Evolutionary conservation across 2,888 invertebrate species (phyloP).

Genomic region (Chalcosyrphus nemorum): DNA sequence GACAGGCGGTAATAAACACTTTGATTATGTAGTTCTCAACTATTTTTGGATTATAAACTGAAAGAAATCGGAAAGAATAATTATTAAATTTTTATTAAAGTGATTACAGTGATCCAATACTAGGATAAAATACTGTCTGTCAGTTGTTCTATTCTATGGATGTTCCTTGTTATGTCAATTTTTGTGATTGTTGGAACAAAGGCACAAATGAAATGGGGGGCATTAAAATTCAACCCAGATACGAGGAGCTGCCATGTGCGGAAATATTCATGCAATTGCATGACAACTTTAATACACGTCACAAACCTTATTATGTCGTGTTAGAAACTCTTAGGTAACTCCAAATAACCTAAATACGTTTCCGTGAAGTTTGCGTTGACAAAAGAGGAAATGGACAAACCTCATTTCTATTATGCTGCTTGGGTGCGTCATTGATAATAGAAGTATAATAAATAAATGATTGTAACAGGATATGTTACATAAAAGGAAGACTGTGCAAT

Average conservation of each 20-base stretch:
- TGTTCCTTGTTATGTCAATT: neutral
- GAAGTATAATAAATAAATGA: conserved; percentile 35
- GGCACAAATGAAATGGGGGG: neutral
- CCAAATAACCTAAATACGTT: conserved; percentile 55
- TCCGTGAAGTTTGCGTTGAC: conserved; percentile 42
- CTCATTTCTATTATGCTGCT: conserved; percentile 22
- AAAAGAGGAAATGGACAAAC: conserved; percentile 50
- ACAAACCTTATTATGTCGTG: neutral
- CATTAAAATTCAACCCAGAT: conserved; percentile 9
- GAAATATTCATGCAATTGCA: conserved; percentile 36
- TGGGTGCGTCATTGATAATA: conserved; percentile 41
- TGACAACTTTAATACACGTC: conserved; percentile 17
- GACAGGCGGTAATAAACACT: neutral
- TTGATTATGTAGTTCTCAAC: too few species aligned
- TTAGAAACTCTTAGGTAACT: conserved; percentile 2
- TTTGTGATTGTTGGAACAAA: neutral
- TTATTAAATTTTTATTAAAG: too few species aligned
- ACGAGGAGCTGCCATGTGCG: conserved; percentile 19
- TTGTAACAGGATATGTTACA: conserved; percentile 33
- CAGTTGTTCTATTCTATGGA: neutral
- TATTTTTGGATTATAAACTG: too few species aligned
- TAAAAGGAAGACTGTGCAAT: conserved; percentile 24
- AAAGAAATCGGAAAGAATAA: too few species aligned
- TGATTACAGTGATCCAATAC: too few species aligned
- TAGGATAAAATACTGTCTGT: neutral